phyloP scores from a whole-genome alignment of 2,113 vertebrate species.

The Triplophysa rosa region DNA sequence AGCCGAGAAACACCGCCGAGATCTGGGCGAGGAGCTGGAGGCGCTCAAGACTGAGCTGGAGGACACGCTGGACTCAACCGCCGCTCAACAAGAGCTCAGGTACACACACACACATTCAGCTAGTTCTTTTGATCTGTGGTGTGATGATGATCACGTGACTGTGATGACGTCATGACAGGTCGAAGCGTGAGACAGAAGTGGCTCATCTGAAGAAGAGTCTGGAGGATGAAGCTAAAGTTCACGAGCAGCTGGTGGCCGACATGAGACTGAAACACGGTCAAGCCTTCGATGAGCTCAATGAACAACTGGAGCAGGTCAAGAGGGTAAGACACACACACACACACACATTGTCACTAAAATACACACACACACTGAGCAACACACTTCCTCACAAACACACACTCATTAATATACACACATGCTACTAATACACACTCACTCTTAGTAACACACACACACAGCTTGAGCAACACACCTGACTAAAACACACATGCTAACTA shows the following conservation, averaged over 20 bases:
- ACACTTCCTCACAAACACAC: too few species aligned
- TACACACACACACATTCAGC: constrained; percentile 54
- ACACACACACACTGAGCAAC: background rate
- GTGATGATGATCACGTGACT: background rate
- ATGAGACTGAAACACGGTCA: constrained; percentile 94
- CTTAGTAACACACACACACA: too few species aligned
- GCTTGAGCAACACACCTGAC: too few species aligned
- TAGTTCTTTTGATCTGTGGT: background rate
- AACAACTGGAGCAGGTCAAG: constrained; percentile 95
- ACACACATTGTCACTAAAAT: background rate
- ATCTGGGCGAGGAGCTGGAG: constrained; percentile 96
- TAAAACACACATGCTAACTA: too few species aligned
- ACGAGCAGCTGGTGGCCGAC: constrained; percentile 88
- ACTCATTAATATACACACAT: background rate
- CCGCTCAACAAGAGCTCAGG: constrained; percentile 96
- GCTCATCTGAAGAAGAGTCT: constrained; percentile 88
- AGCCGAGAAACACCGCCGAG: constrained; percentile 93
- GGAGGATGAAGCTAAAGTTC: constrained; percentile 87
- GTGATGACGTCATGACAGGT: constrained; percentile 65
- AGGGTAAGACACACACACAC: constrained; percentile 73
- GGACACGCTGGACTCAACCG: constrained; percentile 93
- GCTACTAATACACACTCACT: too few species aligned
- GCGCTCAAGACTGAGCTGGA: constrained; percentile 95
- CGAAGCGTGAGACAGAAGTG: constrained; percentile 95
- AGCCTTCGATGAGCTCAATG: constrained; percentile 91